Conservation (phyloP, 2,113 vertebrate species). For the Ophiodon elongatus region DNA sequence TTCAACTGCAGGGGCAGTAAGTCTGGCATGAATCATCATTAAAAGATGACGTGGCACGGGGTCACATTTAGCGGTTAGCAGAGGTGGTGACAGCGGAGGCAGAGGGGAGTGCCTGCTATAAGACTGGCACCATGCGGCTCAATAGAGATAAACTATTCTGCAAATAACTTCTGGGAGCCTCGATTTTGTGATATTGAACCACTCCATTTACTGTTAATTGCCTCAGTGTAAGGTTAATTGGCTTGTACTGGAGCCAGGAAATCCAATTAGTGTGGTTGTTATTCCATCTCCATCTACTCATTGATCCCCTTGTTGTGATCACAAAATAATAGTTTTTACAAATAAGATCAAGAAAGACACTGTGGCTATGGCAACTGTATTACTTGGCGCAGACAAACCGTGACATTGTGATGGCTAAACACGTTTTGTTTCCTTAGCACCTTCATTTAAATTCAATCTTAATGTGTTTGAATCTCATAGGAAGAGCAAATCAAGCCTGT, state of each 20-base stretch:
- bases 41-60: slow-evolving; percentile 63
- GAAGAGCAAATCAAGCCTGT: slow-evolving; percentile 27
- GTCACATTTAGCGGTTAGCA: slow-evolving; percentile 57
- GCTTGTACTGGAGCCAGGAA: slow-evolving; percentile 79
- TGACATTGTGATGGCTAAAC: slow-evolving; percentile 7
- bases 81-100: slow-evolving; percentile 37
- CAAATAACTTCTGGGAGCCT: slow-evolving; percentile 69
- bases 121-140: slow-evolving; percentile 48
- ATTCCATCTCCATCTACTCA: slow-evolving; percentile 70
- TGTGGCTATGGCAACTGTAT: slow-evolving; percentile 24
- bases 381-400: slow-evolving; percentile 11
- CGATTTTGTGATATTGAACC: slow-evolving; percentile 77
- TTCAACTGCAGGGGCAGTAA: slow-evolving; percentile 61
- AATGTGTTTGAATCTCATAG: slow-evolving; percentile 4
- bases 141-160: slow-evolving; percentile 73
- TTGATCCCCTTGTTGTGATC: slow-evolving; percentile 75
- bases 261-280: slow-evolving; percentile 77
- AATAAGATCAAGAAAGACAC: slow-evolving; percentile 55
- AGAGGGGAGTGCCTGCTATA: slow-evolving; percentile 35
- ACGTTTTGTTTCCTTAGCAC: slow-evolving; percentile 13
- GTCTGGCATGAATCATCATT: slow-evolving; percentile 73
- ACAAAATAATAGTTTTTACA: slow-evolving; percentile 77
- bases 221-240: slow-evolving; percentile 84
- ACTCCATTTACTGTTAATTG: slow-evolving; percentile 81
- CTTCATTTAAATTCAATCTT: slow-evolving; percentile 38